Evolutionary conservation across 2,888 invertebrate species (phyloP).

Genomic region (Luperina testacea): DNA sequence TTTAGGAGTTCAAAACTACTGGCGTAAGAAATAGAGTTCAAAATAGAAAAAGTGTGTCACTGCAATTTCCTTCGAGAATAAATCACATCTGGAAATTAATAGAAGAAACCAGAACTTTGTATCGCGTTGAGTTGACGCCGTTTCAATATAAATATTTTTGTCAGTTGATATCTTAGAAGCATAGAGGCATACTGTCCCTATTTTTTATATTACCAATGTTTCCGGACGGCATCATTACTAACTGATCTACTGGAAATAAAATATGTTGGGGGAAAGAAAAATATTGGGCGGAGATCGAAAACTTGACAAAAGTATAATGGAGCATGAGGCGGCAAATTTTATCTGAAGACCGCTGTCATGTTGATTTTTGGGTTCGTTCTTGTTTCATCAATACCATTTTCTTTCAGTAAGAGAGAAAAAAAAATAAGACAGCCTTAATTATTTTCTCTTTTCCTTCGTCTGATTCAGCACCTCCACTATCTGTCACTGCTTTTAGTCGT

Average conservation of each 20-base stretch:
- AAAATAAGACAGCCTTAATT: background rate
- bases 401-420: background rate
- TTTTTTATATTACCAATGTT: background rate
- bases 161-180: background rate
- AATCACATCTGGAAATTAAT: slow-evolving; percentile 15
- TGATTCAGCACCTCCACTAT: background rate
- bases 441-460: background rate
- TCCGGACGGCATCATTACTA: slow-evolving; percentile 11
- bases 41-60: slow-evolving; percentile 4
- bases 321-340: background rate
- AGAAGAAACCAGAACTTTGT: slow-evolving; percentile 17
- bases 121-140: background rate
- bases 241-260: background rate
- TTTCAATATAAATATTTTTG: background rate
- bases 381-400: background rate
- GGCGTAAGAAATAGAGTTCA: slow-evolving; percentile 15
- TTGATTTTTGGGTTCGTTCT: background rate
- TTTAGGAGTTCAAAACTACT: slow-evolving; percentile 6
- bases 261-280: background rate
- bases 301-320: slow-evolving; percentile 16
- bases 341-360: background rate
- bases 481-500: background rate
- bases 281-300: background rate
- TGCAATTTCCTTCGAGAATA: slow-evolving; percentile 13
- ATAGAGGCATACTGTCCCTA: background rate